phyloP scores from a whole-genome alignment of 1,140 invertebrate species.

The Drosophila parabipectinata region DNA sequence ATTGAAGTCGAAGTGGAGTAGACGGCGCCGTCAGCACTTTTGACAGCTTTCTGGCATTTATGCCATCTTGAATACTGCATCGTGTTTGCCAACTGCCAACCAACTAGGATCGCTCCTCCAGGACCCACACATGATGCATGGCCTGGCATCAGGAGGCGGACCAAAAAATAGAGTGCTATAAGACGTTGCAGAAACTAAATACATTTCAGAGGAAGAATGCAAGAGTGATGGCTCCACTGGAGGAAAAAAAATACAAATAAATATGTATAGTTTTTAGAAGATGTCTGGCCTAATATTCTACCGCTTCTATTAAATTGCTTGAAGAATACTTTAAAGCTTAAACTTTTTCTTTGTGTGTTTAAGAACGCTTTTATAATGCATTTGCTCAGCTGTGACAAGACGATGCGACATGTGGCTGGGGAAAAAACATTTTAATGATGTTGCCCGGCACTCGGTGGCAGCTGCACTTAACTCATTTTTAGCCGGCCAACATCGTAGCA shows the following conservation, averaged over 20 bases:
- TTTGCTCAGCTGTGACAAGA: constrained; percentile 13
- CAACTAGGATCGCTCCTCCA: not conserved
- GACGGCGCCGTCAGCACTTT: constrained; percentile 46
- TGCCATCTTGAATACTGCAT: constrained; percentile 34
- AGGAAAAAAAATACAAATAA: not conserved
- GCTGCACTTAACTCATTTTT: constrained; percentile 55
- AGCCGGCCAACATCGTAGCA: constrained; percentile 17
- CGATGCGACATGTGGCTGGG: constrained; percentile 59
- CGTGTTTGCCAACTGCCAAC: constrained; percentile 25
- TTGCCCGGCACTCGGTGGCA: constrained; percentile 58
- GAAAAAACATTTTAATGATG: constrained; percentile 80
- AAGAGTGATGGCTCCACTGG: not conserved
- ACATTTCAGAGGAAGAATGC: constrained; percentile 35
- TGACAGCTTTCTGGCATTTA: constrained; percentile 50
- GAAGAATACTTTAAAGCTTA: not conserved
- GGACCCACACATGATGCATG: constrained; percentile 10
- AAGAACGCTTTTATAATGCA: not conserved
- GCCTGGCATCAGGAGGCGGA: not conserved
- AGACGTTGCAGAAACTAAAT: constrained; percentile 51
- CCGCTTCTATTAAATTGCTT: not conserved
- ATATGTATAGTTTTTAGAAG: not conserved
- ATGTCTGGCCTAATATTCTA: not conserved
- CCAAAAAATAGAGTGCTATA: constrained; percentile 34
- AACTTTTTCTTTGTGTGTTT: not conserved
- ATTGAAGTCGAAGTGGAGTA: not conserved